Evolutionary conservation across 1,140 invertebrate species (phyloP).

Genomic region (Aradophagus sp.): DNA sequence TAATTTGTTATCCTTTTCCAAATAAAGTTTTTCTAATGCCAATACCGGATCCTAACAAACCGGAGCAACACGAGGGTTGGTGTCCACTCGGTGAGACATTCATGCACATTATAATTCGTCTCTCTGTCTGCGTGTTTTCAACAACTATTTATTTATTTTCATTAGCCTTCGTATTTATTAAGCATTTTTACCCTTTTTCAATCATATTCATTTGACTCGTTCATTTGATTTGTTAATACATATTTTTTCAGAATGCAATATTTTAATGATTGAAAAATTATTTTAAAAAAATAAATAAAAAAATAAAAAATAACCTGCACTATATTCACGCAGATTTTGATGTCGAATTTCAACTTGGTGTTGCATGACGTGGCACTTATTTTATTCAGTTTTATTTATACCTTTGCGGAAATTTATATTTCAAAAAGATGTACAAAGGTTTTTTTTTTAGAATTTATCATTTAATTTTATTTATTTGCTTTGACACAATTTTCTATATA

Average conservation of each 20-base stretch:
- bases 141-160: slow-evolving; percentile 5
- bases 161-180: too few species aligned
- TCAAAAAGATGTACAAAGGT: neutral
- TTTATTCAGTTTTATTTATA: slow-evolving; percentile 15
- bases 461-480: too few species aligned
- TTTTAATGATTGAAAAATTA: too few species aligned
- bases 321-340: slow-evolving; percentile 34
- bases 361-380: slow-evolving; percentile 47
- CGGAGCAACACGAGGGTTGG: slow-evolving; percentile 90
- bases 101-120: slow-evolving; percentile 65
- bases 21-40: slow-evolving; percentile 83
- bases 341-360: slow-evolving; percentile 40
- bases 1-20: slow-evolving; percentile 56
- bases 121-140: slow-evolving; percentile 59
- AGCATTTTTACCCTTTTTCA: too few species aligned
- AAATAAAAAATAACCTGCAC: too few species aligned
- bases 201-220: too few species aligned
- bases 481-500: too few species aligned
- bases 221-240: too few species aligned
- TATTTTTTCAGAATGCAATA: too few species aligned
- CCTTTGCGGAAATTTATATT: too few species aligned
- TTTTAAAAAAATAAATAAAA: too few species aligned
- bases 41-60: slow-evolving; percentile 87
- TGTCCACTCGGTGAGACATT: slow-evolving; percentile 84
- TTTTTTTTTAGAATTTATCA: too few species aligned